A percentile compares a stretch with the other conserved stretches of the same genome.
These are phyloP conservation scores for Erinaceus europaeus DNA, from an alignment of 2,113 vertebrate genomes.

Conservation along the genomic window DNA sequence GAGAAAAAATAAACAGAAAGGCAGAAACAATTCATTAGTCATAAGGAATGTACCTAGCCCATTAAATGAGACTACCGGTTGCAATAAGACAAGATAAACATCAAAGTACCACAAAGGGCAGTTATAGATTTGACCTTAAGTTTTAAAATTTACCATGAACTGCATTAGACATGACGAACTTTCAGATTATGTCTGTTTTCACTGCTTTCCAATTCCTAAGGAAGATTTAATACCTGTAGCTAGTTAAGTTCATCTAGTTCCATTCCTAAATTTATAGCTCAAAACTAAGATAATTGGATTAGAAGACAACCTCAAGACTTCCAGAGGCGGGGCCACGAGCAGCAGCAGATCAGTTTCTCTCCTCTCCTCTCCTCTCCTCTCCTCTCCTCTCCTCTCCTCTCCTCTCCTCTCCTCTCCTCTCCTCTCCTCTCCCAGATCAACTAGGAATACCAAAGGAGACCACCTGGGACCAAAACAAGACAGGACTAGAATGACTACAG, in stretches of 20 bases:
- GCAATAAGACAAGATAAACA: conserved; percentile 18
- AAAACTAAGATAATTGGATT: neutral
- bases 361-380: no score
- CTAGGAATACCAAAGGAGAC: no score
- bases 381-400: no score
- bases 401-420: no score
- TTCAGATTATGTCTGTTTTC: neutral
- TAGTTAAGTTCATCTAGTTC: neutral
- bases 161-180: neutral
- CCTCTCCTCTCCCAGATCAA: no score
- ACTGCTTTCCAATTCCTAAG: neutral
- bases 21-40: neutral
- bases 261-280: neutral
- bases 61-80: neutral
- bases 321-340: no score
- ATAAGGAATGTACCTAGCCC: neutral
- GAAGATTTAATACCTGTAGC: neutral
- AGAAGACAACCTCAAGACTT: neutral
- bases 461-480: no score
- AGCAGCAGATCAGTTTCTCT: no score
- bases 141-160: neutral
- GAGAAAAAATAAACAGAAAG: neutral
- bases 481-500: no score
- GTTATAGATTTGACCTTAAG: neutral
- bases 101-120: neutral